Conservation (phyloP, 23 tunicate genomes). For the Corella eumyota region DNA sequence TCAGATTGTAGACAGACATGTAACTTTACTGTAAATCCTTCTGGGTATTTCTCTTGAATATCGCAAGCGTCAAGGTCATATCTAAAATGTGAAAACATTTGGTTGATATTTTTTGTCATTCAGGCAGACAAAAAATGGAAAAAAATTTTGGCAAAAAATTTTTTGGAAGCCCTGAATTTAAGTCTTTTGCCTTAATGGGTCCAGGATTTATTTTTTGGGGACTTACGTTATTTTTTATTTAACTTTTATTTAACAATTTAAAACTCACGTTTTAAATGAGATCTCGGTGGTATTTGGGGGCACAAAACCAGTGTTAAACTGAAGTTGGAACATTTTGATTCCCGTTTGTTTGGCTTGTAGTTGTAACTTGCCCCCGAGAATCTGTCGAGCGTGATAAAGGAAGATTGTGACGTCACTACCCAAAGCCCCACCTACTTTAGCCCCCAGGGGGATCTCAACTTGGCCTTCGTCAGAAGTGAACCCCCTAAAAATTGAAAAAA, state of each 20-base stretch:
- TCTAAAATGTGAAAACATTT: slow-evolving; percentile 14
- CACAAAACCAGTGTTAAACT: slow-evolving; percentile 87
- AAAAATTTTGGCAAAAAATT: too few relatives aligned
- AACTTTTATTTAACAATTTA: too few relatives aligned
- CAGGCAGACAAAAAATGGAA: too few relatives aligned
- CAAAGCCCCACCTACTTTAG: slow-evolving; percentile 37
- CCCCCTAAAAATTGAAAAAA: slow-evolving; percentile 24
- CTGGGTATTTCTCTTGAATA: slow-evolving; percentile 78
- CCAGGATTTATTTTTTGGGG: too few relatives aligned
- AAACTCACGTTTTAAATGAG: slow-evolving; percentile 51
- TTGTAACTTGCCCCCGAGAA: slow-evolving; percentile 71
- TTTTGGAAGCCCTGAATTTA: background rate
- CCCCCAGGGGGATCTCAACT: slow-evolving; percentile 41
- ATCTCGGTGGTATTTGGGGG: slow-evolving; percentile 53
- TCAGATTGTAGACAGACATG: slow-evolving; percentile 60
- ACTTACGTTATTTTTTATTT: too few relatives aligned
- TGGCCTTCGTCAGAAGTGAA: slow-evolving; percentile 38
- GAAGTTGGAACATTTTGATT: slow-evolving; percentile 80
- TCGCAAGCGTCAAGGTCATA: slow-evolving; percentile 90
- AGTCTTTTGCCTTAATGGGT: background rate
- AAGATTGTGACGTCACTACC: slow-evolving; percentile 45
- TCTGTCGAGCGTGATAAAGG: slow-evolving; percentile 83
- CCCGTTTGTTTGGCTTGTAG: slow-evolving; percentile 61
- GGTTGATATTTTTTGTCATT: too few relatives aligned
- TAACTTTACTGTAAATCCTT: slow-evolving; percentile 45